These are phyloP conservation scores for Typhlichthys subterraneus DNA, from an alignment of 2,797 vertebrate species.

Conservation along the genomic window DNA sequence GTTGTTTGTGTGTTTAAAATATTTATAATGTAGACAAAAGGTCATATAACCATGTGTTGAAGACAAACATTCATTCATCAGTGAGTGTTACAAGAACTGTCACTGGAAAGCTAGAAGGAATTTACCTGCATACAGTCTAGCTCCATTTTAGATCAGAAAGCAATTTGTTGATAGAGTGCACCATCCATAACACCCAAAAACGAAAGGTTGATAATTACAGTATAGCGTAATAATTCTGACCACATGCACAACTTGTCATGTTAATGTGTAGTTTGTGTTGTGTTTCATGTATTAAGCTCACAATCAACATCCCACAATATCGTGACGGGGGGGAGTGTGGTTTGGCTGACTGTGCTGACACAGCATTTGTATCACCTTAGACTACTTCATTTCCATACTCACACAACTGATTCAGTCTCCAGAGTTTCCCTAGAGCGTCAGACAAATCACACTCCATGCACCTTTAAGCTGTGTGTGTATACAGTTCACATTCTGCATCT, in stretches of 20 bases:
- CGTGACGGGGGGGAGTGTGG: not conserved
- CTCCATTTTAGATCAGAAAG: slow-evolving; percentile 31
- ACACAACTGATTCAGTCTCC: slow-evolving; percentile 52
- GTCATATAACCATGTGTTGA: too few relatives aligned
- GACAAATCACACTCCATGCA: slow-evolving; percentile 38
- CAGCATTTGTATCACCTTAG: slow-evolving; percentile 37
- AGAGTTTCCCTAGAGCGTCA: slow-evolving; percentile 27
- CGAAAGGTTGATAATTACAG: slow-evolving; percentile 15
- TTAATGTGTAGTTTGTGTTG: not conserved
- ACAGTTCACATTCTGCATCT: slow-evolving; percentile 26
- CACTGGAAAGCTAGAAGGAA: slow-evolving; percentile 14
- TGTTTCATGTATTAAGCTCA: slow-evolving; percentile 3
- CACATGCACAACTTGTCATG: not conserved
- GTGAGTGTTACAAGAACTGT: not conserved
- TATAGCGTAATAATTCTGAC: slow-evolving; percentile 12
- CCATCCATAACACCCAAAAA: slow-evolving; percentile 11
- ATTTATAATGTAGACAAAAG: too few relatives aligned
- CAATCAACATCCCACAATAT: slow-evolving; percentile 18
- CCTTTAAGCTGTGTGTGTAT: slow-evolving; percentile 19
- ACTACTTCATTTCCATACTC: slow-evolving; percentile 50
- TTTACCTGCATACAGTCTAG: slow-evolving; percentile 11
- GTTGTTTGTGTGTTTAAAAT: too few relatives aligned
- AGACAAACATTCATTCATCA: too few relatives aligned
- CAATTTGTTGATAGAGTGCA: slow-evolving; percentile 32
- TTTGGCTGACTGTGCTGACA: slow-evolving; percentile 37